Base-by-base conservation (phyloP, 2,113 vertebrate species). In the Genyomyrus donnyi region DNA sequence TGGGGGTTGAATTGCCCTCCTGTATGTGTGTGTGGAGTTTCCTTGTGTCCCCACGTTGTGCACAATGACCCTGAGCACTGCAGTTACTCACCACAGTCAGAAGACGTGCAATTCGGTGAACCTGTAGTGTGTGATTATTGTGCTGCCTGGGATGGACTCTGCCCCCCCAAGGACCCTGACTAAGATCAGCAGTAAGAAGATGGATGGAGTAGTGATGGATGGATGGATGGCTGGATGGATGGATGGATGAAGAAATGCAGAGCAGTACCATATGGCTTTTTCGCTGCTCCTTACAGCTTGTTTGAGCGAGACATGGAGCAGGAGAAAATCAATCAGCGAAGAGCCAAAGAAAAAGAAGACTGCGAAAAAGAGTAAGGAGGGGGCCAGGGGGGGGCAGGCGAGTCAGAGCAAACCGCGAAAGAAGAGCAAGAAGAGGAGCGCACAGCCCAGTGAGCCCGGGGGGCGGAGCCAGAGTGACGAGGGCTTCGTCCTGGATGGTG, bases 291-390 rank as follows among this genome's bases (percentile, higher is more conserved):
- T 88, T 45, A 21, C 42, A 88, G 88, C 88, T 48, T 88, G 88
- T 27, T 13, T 88, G 91, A 85, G 74, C 0, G 96, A 96, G 90
- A 10, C 74, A 1, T 98, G 97, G 97, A 86, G 56, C 0, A 95
- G 93, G 92, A 98, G 95, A 5, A 97, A 96, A 0, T 93, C 96
- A n/a, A 93, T 95, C 5, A 90, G 93, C 0, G 95, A 96, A 90
- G 97, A 97, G 91, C 94, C 92, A 90, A 95, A 93, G 91, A 93
- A 95, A 42, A 85, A 85, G 50, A 53, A 87, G 85, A 45, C 0
- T 3, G 46, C 3, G 0, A 86, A 86, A 27, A 86, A 52, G n/a
- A 50, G 46, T 24, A 87, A 87, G n/a, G 85, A 87, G 50, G 50
- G 85, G 15, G 50, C 11, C n/a, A 39, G 85, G 1, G 85, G 50